Percentiles rank a stretch among this genome's conserved stretches.
These are phyloP conservation scores for Orchestes rusci DNA, from an alignment of 2,888 invertebrate species.

Conservation along the genomic window DNA sequence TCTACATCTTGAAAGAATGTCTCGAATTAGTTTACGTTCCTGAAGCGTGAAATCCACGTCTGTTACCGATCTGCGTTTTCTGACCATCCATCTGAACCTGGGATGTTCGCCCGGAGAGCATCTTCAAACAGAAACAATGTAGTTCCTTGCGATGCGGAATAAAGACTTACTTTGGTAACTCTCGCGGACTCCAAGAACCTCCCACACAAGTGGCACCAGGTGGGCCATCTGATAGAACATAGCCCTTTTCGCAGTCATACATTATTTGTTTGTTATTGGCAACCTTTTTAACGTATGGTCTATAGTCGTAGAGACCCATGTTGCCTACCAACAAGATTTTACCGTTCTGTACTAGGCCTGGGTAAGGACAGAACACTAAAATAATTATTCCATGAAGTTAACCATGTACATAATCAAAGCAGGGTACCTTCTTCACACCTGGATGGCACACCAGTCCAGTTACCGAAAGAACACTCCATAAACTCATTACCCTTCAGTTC, in stretches of 20 bases:
- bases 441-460: constrained; percentile 87
- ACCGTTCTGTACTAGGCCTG: constrained; percentile 82
- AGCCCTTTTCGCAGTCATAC: constrained; percentile 93
- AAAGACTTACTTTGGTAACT: constrained; percentile 61
- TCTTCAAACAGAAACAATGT: constrained; percentile 38
- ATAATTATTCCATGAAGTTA: constrained; percentile 24
- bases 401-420: too few species aligned
- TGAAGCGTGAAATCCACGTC: constrained; percentile 28
- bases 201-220: constrained; percentile 93
- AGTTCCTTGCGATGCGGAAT: neutral
- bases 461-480: constrained; percentile 87
- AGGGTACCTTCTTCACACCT: constrained; percentile 77
- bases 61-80: constrained; percentile 54
- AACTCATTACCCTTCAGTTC: constrained; percentile 64
- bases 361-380: constrained; percentile 85
- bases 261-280: constrained; percentile 89
- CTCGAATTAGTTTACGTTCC: neutral
- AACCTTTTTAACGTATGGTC: constrained; percentile 87
- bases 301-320: constrained; percentile 93
- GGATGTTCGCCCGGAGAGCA: constrained; percentile 85
- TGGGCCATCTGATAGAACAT: constrained; percentile 75
- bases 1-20: too few species aligned
- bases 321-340: constrained; percentile 88
- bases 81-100: constrained; percentile 66
- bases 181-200: constrained; percentile 87